Evolutionary conservation across 2,113 vertebrate genomes (phyloP), one percentile per base, ranked within the genome.

Genomic region (Upupa epops): DNA sequence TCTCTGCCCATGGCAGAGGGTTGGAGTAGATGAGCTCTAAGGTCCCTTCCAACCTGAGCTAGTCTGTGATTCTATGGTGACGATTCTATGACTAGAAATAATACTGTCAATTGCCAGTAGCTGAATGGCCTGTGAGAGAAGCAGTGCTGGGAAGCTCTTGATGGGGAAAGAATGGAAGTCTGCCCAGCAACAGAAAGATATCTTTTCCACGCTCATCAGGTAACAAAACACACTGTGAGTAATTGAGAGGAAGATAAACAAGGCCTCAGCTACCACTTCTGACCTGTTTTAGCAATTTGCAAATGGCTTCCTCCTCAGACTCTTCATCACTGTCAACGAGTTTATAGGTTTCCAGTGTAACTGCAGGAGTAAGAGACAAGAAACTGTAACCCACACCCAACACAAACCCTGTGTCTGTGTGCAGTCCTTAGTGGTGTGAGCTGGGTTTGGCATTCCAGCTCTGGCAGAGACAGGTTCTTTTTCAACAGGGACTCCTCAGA

Each of bases 301-400:
- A 94, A 83, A 99, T 97, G 70, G 98, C 97, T 93, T 98, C 98
- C 55, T 98, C 98, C 82, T 99, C 98, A 79, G 98, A 97, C n/a
- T 99, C 99, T 25, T 99, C 99, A 58, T 99, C 99, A 54, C 98
- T 99, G 92, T 99, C 98, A 34, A 98, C 97, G 18, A 98, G 92
- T 70, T 94, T 97, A 75, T 98, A 98, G 73, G 98, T 97, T 77
- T 98, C 96, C 86, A 97, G 90, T 31, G 98, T 98, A 93, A 99
- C 99, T 99, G 96, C 36, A 94, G 83, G 60, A 83, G 46, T n/a
- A 87, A 81, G 63, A 82, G 58, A 90, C 26, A 73, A 31, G 51
- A 88, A 45, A 71, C 46, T 72, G 59, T 76, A 40, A 92, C 34
- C 28, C 76, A 78, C 17, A 49, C 18, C 36, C 52, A 40, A 55